Conservation (phyloP, 2,888 invertebrate genomes). For the Tortrix viridana region DNA sequence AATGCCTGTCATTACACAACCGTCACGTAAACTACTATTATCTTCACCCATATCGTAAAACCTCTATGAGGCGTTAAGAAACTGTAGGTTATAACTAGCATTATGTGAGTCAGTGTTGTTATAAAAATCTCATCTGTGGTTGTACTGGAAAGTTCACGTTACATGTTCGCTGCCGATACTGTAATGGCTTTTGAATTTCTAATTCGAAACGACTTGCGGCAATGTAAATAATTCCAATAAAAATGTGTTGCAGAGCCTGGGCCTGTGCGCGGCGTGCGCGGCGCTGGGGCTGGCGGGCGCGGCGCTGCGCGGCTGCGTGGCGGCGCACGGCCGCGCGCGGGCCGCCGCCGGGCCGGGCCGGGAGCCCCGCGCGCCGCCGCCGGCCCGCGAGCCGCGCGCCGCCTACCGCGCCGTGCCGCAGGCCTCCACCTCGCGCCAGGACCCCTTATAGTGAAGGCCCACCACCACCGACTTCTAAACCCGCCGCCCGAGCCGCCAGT, state of each 20-base stretch:
- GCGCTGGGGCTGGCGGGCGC: conserved; percentile 43
- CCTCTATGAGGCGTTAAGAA: no score
- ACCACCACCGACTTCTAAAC: conserved; percentile 41
- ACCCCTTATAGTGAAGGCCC: conserved; percentile 71
- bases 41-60: no score
- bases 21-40: no score
- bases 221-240: no score
- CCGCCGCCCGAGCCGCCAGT: conserved; percentile 32
- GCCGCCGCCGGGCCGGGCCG: conserved; percentile 32
- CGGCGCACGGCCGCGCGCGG: conserved; percentile 33
- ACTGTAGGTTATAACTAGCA: no score
- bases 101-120: no score
- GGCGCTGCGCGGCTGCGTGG: conserved; percentile 40
- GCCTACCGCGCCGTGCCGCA: conserved; percentile 57
- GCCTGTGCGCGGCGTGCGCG: conserved; percentile 50
- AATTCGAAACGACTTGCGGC: no score
- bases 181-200: no score
- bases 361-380: conserved; percentile 22
- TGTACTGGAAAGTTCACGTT: no score
- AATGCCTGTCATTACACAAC: no score
- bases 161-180: no score
- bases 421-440: conserved; percentile 55
- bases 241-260: conserved; percentile 55
- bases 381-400: conserved; percentile 38
- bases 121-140: no score